Base-by-base conservation (phyloP, 1,140 invertebrate species). In the Euschistus heros region DNA sequence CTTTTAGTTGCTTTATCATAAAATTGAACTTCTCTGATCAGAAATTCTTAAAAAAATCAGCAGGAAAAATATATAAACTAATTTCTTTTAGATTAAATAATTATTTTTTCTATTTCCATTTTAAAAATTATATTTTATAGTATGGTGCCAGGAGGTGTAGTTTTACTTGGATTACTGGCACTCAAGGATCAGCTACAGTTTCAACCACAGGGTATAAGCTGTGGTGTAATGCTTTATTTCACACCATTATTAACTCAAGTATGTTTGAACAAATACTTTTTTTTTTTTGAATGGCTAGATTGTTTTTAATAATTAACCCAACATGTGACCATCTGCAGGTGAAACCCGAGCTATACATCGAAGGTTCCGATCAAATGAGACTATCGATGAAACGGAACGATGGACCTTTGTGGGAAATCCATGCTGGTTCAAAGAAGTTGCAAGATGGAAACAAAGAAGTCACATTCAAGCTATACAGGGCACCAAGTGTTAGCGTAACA, bases 131-230 rank as follows among this genome's bases (percentile, higher is more conserved):
- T n/a, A 46, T 52, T 57, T 66, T 75, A 71, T 71, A 76, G 76
- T 59, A 78, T 75, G 72, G 73, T 77, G 65, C 72, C 71, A 42
- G 69, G 77, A 18, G 74, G 76, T 69, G 71, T 76, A 22, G 72
- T 73, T 7, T 68, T 80, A n/a, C 66, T 79, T 3, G 76, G 74
- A n/a, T 22, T 72, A 17, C 68, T 78, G 37, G 78, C 79, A 60
- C 69, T 79, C 24, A 69, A 77, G 33, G 77, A 80, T 69, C 79
- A 79, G 63, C 76, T 77, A 52, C 75, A 74, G 44, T 79, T 78
- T 62, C 69, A 78, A 33, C 77, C 79, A n/a, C 75, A 77, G 44
- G 73, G 73, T 66, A 76, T 76, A 13, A 79, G 75, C 22, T 80
- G 78, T 66, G 78, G 78, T 42, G 61, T 72, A 4, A 67, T 73